Evolutionary conservation across 2,113 vertebrate genomes (phyloP), one percentile per base, ranked within the genome.

Genomic region (Pseudorasbora parva): DNA sequence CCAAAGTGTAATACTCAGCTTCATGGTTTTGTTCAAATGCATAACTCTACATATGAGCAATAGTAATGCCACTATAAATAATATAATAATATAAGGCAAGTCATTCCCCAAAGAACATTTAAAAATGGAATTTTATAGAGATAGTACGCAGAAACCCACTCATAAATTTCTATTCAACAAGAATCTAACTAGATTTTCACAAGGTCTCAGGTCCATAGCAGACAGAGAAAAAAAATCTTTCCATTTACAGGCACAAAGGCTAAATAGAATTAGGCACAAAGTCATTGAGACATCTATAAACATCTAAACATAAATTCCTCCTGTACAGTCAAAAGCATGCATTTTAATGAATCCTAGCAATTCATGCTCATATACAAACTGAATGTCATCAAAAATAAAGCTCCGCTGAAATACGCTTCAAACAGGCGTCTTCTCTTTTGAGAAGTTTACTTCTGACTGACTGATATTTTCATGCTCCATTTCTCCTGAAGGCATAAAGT

Each of bases 391-490:
- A 41, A 62, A 51, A 81, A 30, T 79, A 79, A 79, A 62, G 12
- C 25, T 0, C 23, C 23, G 7, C 54, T 30, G 54, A 77, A 37
- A 77, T 59, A 54, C 9, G 27, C 8, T 27, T 49, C 49, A 59
- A 8, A 51, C 41, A 23, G 43, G 19, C 62, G 12, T 54, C n/a
- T 47, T 68, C 25, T 73, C 47, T 33, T 33, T 60, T 54, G 41
- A 71, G 30, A 81, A 47, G 43, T 37, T 74, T 85, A 72, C 45
- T 79, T 79, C 76, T 83, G 86, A 82, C 82, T 79, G 82, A 60
- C 76, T 82, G 68, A 76, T 41, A 27, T 66, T 87, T 78, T 87
- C 83, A 85, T 84, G 86, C 73, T 51, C 78, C 82, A 89, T 62
- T 87, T 89, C 86, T 82, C 82, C 72, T 37, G 47, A 60, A 82